Percentiles rank a stretch among this genome's conserved stretches.
Conservation (phyloP, 2,113 vertebrate genomes). For the Odocoileus hemionus region DNA sequence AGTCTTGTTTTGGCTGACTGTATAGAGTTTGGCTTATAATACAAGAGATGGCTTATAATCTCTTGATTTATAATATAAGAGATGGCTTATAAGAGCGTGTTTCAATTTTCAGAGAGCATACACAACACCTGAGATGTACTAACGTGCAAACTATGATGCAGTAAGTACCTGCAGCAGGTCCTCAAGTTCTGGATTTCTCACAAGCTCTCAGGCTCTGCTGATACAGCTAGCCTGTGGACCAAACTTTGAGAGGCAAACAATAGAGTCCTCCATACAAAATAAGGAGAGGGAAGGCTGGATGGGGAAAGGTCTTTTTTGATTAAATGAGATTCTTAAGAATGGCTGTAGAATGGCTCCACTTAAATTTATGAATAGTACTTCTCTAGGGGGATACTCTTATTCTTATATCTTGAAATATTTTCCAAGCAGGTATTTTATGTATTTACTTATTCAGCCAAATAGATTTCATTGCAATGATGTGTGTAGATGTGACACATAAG, state of each 20-base stretch:
- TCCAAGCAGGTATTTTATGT: conserved; percentile 66
- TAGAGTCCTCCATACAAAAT: neutral
- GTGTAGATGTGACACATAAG: neutral
- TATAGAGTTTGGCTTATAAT: neutral
- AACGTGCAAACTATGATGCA: neutral
- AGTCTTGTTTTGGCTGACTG: neutral
- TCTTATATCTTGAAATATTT: conserved; percentile 68
- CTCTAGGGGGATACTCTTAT: conserved; percentile 43
- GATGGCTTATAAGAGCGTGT: neutral
- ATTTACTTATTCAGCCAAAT: conserved; percentile 74
- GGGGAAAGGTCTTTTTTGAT: neutral
- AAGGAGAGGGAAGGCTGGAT: neutral
- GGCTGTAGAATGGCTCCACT: neutral
- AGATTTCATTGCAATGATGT: conserved; percentile 64
- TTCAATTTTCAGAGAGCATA: neutral
- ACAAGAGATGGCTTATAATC: neutral
- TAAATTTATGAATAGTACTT: conserved; percentile 35
- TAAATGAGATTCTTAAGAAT: neutral
- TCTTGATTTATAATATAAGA: neutral
- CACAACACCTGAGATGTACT: neutral
- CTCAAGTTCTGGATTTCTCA: neutral
- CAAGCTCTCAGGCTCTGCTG: neutral
- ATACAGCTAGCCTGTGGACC: neutral
- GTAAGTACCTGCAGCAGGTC: neutral
- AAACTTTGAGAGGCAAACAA: neutral